Percentiles rank a stretch among this genome's conserved stretches.
These are phyloP conservation scores for Cryptoblepharus egeriae DNA, from an alignment of 2,797 vertebrate species.

Conservation along the genomic window DNA sequence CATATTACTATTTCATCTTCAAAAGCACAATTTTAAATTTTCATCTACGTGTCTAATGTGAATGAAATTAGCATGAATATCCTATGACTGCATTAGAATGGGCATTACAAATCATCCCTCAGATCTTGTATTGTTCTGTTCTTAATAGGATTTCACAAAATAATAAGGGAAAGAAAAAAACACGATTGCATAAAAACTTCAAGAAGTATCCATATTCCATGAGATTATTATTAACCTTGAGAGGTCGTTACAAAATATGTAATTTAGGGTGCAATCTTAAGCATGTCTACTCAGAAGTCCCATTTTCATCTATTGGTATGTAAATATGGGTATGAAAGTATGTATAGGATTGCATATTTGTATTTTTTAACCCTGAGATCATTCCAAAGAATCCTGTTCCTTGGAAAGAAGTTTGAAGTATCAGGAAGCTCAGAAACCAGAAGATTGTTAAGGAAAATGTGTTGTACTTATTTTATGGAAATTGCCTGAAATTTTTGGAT, in stretches of 20 bases:
- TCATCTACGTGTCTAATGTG: background rate
- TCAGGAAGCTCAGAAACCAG: background rate
- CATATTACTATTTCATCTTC: background rate
- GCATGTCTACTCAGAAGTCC: no score
- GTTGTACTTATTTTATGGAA: background rate
- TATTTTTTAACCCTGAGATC: no score
- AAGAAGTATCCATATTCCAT: background rate
- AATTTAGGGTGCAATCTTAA: no score
- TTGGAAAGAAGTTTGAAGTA: background rate
- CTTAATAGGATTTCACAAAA: background rate
- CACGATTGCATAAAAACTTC: background rate
- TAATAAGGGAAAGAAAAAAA: background rate
- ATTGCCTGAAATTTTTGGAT: background rate
- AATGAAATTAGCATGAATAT: background rate
- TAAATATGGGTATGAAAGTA: no score
- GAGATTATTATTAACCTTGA: background rate
- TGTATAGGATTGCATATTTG: no score
- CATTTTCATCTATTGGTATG: no score
- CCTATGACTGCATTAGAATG: background rate
- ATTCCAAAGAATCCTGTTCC: no score
- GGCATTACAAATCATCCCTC: conserved; percentile 4
- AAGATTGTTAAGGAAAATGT: background rate
- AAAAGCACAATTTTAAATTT: conserved; percentile 3
- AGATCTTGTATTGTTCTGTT: background rate
- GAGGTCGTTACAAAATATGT: background rate